Evolutionary conservation across 92 coral and sea anemone genomes (phyloP).

Genomic region (Paragorgia papillata): DNA sequence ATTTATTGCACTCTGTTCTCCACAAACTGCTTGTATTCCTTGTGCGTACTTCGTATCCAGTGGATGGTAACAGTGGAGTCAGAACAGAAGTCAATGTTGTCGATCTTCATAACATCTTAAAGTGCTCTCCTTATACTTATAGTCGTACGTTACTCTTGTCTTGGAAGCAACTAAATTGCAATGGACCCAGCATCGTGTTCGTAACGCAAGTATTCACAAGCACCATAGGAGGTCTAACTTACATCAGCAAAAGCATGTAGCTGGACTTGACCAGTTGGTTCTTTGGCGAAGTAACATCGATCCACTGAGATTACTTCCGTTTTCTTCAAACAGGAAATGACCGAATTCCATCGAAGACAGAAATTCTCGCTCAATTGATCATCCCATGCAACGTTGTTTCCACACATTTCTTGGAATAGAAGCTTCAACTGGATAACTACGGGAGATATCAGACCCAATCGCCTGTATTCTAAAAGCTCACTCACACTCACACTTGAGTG

Average conservation of each 20-base stretch:
- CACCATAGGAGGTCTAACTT: slow-evolving; percentile 17
- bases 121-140: slow-evolving; percentile 1
- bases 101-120: neutral
- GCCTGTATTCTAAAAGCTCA: too few species aligned
- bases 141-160: slow-evolving; percentile 28
- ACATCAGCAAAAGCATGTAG: slow-evolving; percentile 49
- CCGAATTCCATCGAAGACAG: too few species aligned
- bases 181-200: neutral
- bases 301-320: neutral
- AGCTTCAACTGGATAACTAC: slow-evolving; percentile 4
- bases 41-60: slow-evolving; percentile 22
- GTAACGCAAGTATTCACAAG: too few species aligned
- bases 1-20: slow-evolving; percentile 49
- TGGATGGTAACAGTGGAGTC: slow-evolving; percentile 8
- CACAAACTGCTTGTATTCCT: slow-evolving; percentile 51
- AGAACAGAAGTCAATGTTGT: neutral
- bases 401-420: slow-evolving; percentile 4
- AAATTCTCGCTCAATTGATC: too few species aligned
- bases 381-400: neutral
- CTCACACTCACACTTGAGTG: too few species aligned
- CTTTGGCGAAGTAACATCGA: slow-evolving; percentile 9
- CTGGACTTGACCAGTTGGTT: neutral
- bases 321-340: too few species aligned
- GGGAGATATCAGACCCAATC: too few species aligned
- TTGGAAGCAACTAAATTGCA: slow-evolving; percentile 31